Base-by-base conservation (phyloP, 2,113 vertebrate species). In the Perca schrenkii region DNA sequence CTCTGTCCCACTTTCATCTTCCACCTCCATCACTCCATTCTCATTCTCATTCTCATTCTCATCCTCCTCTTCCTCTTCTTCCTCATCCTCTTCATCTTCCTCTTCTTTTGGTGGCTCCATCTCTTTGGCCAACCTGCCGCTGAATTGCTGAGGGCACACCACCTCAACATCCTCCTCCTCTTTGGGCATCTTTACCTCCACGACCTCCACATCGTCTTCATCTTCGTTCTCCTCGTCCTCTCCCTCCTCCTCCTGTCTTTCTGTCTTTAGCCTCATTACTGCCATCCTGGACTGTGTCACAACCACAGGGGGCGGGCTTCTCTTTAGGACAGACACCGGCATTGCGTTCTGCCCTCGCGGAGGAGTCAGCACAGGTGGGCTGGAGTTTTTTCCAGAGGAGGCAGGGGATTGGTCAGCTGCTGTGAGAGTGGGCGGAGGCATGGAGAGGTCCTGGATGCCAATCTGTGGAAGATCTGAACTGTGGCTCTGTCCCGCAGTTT, bases 1-100 rank as follows among this genome's bases (percentile, higher is more conserved):
- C 61, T 96, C 95, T 0, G 91, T 75, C 66, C 94, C 94, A 68
- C 94, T 95, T 58, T 95, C 95, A 66, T 94, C 92, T 4, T 95
- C 94, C 25, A 89, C 79, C 54, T 93, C 94, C 89, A 90, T 88
- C 50, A 81, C 85, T 57, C 88, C 91, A 40, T 92, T 88, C 14
- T 93, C 92, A 25, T 25, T 25, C 14, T 93, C 92, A 25, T 25
- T 25, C 25, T 25, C 25, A 17, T 91, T 85, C 7, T 86, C 86
- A 11, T 86, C 85, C 2, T 88, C 85, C 15, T 88, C 89, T 7
- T 92, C 88, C 8, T 67, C 64, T 3, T 67, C 65, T 11, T 66
- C 64, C 6, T 68, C 66, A 0, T 90, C 91, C 3, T 91, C 92
- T 7, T 89, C 87, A 3, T 90, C 89, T 4, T 90, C 79, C 22